Evolutionary conservation across 2,888 invertebrate species (phyloP), one percentile per base, ranked within the genome.

Genomic region (Polydrusus cervinus): DNA sequence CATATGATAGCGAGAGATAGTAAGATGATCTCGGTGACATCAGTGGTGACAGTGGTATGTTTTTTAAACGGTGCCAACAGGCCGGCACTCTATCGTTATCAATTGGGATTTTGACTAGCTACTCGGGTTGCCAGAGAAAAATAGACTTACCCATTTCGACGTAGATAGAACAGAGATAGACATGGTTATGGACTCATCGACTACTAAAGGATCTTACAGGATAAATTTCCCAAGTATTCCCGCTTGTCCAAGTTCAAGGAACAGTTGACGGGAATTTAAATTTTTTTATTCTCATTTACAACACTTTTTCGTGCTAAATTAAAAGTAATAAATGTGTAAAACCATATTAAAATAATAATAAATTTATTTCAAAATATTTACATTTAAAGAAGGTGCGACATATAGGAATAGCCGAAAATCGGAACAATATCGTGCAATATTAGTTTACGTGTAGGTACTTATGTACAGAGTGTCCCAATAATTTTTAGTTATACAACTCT

Each of bases 311-410:
- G n/a, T n/a, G n/a, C n/a, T n/a, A n/a, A n/a, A n/a, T n/a, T n/a
- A n/a, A n/a, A n/a, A n/a, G n/a, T n/a, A n/a, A n/a, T n/a, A n/a
- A n/a, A n/a, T n/a, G n/a, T n/a, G 34, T 34, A 34, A 30, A 55
- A 34, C 55, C 7, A 30, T 25, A 34, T 34, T 14, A n/a, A 55
- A 34, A 34, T 55, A 55, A 34, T 14, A 45, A 10, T 43, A 62
- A 43, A 25, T 62, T 45, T 62, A 62, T 62, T 47, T 30, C 1
- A 5, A 25, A 45, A 45, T 47, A 20, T 62, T 62, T 25, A 62
- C 25, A 62, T 62, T 34, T 34, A 45, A 45, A 43, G 45, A 45
- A 30, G 62, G 62, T 62, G 62, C 47, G 13, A 45, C 47, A 62
- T 62, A 62, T 25, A 62, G 62, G n/a, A 47, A 43, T 40, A 43